Base-by-base conservation (phyloP, 2,888 invertebrate species). In the Brassicogethes aeneus region DNA sequence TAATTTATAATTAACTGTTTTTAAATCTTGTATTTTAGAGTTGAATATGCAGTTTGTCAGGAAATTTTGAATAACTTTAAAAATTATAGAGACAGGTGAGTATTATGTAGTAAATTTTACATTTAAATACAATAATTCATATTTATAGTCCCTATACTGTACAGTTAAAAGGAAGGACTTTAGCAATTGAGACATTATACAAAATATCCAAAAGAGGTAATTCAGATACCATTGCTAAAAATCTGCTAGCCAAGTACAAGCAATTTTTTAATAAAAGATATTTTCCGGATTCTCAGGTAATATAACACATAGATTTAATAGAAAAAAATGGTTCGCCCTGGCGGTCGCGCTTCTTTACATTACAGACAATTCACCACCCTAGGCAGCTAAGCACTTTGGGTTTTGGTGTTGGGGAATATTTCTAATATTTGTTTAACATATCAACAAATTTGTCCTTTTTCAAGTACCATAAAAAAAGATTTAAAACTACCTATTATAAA, bases 271-370 rank as follows among this genome's bases (percentile, higher is more conserved):
- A 23, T 23, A 52, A 68, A 46, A 54, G 76, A 47, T 75, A 77
- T 53, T 80, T 74, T 58, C 69, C 69, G 31, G 72, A 80, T 60
- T 79, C 79, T 1, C 60, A 70, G 34, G 63, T 62, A 57, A 48
- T 23, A n/a, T 23, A 10, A 5, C 23, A 23, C 5, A 7, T 23
- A 7, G 10, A 23, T 23, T 23, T 23, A 23, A n/a, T n/a, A n/a
- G n/a, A n/a, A n/a, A n/a, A n/a, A n/a, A n/a, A n/a, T n/a, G n/a
- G n/a, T n/a, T n/a, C n/a, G n/a, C n/a, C n/a, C n/a, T n/a, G n/a
- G n/a, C n/a, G n/a, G n/a, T n/a, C n/a, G n/a, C n/a, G n/a, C n/a
- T n/a, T n/a, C n/a, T n/a, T n/a, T n/a, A n/a, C n/a, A n/a, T n/a
- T n/a, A n/a, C n/a, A n/a, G n/a, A n/a, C n/a, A n/a, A n/a, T n/a